These are phyloP conservation scores for Diorhabda elongata DNA, from an alignment of 1,140 invertebrate species.

Conservation along the genomic window DNA sequence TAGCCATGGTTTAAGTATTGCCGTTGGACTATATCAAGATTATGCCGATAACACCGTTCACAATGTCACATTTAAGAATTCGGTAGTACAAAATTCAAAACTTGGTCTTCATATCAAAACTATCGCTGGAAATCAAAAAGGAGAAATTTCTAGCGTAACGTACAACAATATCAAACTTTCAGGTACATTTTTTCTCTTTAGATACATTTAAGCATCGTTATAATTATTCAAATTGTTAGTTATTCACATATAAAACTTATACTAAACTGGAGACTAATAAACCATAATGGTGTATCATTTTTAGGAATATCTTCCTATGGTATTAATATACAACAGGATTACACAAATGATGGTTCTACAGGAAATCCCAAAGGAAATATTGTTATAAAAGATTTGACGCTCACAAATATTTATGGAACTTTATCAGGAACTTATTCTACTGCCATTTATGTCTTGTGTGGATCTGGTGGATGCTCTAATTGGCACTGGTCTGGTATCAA, in stretches of 20 bases:
- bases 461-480: conserved; percentile 17
- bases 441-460: conserved; percentile 19
- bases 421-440: conserved; percentile 19
- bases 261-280: no score
- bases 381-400: conserved; percentile 21
- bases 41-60: conserved; percentile 18
- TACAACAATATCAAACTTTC: conserved; percentile 25
- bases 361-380: conserved; percentile 21
- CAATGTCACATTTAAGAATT: conserved; percentile 20
- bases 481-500: conserved; percentile 19
- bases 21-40: conserved; percentile 1
- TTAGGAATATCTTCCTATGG: not conserved
- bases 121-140: conserved; percentile 19
- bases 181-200: conserved; percentile 6
- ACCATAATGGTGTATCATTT: not conserved
- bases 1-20: conserved; percentile 26
- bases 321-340: not conserved
- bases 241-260: no score
- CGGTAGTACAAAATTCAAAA: conserved; percentile 18
- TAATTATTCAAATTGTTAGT: no score
- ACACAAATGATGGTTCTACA: not conserved
- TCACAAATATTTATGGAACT: conserved; percentile 14
- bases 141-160: conserved; percentile 20
- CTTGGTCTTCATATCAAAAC: conserved; percentile 29
- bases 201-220: no score